Conservation (phyloP, 2,113 vertebrate species). For the Grallaria varia region DNA sequence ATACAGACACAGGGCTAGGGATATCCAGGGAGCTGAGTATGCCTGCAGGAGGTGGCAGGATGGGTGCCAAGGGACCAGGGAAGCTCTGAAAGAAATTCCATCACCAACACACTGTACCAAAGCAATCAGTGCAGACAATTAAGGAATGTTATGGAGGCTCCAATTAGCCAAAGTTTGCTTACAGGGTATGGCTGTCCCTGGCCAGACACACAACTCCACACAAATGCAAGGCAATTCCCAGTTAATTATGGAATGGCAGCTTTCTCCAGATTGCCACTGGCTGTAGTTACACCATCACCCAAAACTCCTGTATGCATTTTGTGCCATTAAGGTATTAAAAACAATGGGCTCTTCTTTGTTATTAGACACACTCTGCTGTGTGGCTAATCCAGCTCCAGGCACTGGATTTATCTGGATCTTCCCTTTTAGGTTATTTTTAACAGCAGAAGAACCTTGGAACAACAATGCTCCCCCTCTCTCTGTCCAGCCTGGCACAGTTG, state of each 20-base stretch:
- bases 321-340: neutral
- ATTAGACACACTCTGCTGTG: neutral
- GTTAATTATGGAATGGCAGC: neutral
- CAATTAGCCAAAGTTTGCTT: neutral
- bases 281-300: neutral
- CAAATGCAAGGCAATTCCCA: neutral
- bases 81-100: neutral
- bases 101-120: neutral
- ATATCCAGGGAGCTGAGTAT: neutral
- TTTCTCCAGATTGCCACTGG: neutral
- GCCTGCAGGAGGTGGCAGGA: neutral
- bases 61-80: neutral
- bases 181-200: neutral
- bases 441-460: neutral
- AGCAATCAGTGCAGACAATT: neutral
- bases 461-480: neutral
- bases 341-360: neutral
- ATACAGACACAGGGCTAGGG: neutral
- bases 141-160: neutral
- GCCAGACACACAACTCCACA: neutral
- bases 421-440: neutral
- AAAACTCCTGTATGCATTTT: neutral
- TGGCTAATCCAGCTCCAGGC: neutral
- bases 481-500: neutral
- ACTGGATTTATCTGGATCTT: accelerated